Base-by-base conservation (phyloP, 2,113 vertebrate genomes). In the Progne subis region DNA sequence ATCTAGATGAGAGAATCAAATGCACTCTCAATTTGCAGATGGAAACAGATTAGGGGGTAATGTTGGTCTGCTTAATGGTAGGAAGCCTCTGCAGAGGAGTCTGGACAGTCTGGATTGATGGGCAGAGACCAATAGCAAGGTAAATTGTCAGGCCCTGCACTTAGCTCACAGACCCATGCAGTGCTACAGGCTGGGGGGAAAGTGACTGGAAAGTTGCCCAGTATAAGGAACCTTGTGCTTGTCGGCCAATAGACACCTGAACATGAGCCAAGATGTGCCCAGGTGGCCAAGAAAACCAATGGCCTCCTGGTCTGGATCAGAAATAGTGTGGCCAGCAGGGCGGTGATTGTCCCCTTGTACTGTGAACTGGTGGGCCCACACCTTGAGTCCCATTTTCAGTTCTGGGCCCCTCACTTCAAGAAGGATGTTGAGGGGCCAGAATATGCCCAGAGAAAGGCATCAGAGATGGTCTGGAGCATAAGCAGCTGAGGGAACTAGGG, bases 331-430 rank as follows among this genome's bases (percentile, higher is more conserved):
- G 6, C n/a, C 53, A 60, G 32, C 16, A 46, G 16, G 24, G 13
- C n/a, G 32, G 11, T 7, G 28, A 53, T 20, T 64, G 23, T 23
- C 14, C n/a, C 12, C 11, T 47, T 32, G 15, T 18, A n/a, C 18
- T 56, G 28, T 44, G 29, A n/a, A n/a, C 8, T 11, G 18, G 13
- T 25, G 23, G 39, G 19, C 11, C 19, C 1, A 0, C 21, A 44
- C 14, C 14, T 64, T 0, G 3, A 64, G 14, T 37, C 2, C 25
- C 4, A 1, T 24, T 12, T n/a, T 49, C 29, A 49, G 9, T 29
- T 75, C 44, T 67, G 26, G 14, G 12, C 7, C 6, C 2, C 12
- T 52, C 28, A 77, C 44, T 70, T 26, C 44, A 60, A 49, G 31
- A 55, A n/a, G 25, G 18, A 19, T 1, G 1, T 9, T 39, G 47